A percentile compares a stretch with the other conserved stretches of the same genome.
phyloP scores from a whole-genome alignment of 2,888 invertebrate species.

The Toxonevra muliebris region DNA sequence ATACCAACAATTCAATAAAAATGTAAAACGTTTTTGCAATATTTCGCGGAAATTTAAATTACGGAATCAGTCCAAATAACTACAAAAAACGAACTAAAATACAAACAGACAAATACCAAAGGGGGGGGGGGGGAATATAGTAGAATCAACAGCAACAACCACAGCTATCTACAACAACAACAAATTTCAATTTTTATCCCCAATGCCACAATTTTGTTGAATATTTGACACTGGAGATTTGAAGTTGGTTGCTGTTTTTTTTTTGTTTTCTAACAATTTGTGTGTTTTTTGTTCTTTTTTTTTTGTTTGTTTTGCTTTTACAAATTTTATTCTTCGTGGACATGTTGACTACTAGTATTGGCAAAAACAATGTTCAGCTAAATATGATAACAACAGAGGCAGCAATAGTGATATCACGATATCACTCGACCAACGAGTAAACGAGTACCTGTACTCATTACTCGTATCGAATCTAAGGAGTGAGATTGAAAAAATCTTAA shows the following conservation, averaged over 20 bases:
- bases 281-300: too few species aligned
- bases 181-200: conserved; percentile 5
- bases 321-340: background rate
- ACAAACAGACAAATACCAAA: background rate
- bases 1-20: background rate
- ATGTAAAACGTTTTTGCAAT: conserved; percentile 3
- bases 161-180: background rate
- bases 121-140: background rate
- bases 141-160: background rate
- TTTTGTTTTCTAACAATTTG: background rate
- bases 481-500: too few species aligned
- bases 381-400: background rate
- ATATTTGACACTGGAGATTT: conserved; percentile 11
- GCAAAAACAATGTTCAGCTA: background rate
- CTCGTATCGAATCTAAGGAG: too few species aligned
- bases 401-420: too few species aligned
- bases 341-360: background rate
- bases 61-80: conserved; percentile 24
- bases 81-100: background rate
- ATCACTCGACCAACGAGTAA: too few species aligned
- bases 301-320: background rate
- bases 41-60: conserved; percentile 10
- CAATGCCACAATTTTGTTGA: background rate
- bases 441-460: too few species aligned
- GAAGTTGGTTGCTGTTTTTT: background rate